These are phyloP conservation scores for Agonopterix subpropinquella DNA, from an alignment of 2,888 invertebrate genomes.

Conservation along the genomic window DNA sequence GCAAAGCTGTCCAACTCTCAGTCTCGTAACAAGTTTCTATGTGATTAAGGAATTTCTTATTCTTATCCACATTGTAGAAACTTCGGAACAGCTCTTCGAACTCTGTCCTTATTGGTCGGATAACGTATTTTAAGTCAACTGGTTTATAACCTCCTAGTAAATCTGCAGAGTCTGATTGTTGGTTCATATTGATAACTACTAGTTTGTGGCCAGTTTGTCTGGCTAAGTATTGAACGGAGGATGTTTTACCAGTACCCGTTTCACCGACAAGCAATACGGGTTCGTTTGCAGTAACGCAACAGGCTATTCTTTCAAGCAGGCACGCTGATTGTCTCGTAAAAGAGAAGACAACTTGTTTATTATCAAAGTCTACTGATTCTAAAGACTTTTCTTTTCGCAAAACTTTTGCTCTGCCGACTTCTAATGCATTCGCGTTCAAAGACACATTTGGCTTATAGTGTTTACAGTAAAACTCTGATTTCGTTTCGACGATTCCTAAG, in stretches of 20 bases:
- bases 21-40: slow-evolving; percentile 85
- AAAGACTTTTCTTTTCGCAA: slow-evolving; percentile 54
- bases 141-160: slow-evolving; percentile 98
- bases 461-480: slow-evolving; percentile 87
- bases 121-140: slow-evolving; percentile 89
- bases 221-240: slow-evolving; percentile 93
- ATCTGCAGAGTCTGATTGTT: slow-evolving; percentile 98
- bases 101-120: slow-evolving; percentile 87
- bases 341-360: slow-evolving; percentile 79
- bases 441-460: slow-evolving; percentile 86
- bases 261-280: slow-evolving; percentile 97
- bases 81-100: slow-evolving; percentile 89
- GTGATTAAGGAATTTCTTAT: slow-evolving; percentile 87
- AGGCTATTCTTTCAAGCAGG: slow-evolving; percentile 91
- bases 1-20: slow-evolving; percentile 82
- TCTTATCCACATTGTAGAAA: slow-evolving; percentile 85
- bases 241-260: slow-evolving; percentile 99
- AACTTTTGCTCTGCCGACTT: slow-evolving; percentile 82
- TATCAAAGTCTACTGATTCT: slow-evolving; percentile 50
- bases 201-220: slow-evolving; percentile 88
- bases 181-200: slow-evolving; percentile 98
- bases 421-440: slow-evolving; percentile 73
- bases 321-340: slow-evolving; percentile 88
- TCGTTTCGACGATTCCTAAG: slow-evolving; percentile 87
- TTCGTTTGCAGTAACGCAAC: slow-evolving; percentile 88